Base-by-base conservation (phyloP, 2,797 vertebrate species). In the Loriculus beryllinus region DNA sequence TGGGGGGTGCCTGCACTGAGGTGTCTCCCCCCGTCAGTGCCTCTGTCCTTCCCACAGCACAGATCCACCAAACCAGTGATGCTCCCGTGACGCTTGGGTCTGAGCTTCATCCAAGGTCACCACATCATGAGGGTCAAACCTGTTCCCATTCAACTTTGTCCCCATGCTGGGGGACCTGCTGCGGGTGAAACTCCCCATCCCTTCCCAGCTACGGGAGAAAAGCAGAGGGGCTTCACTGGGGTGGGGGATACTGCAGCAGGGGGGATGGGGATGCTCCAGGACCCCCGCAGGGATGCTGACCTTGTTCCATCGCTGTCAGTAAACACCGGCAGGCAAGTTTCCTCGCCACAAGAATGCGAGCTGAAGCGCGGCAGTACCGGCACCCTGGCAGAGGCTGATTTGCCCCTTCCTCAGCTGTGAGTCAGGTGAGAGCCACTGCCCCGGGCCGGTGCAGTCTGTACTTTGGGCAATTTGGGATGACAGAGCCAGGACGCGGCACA, bases 401-500 rank as follows among this genome's bases (percentile, higher is more conserved):
- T 95, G 79, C 93, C 90, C 87, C 82, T 95, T 91, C 79, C 43
- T 95, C 67, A 0, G 0, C 14, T 0, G 1, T 95, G 94, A 95
- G 82, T 96, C 95, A 96, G 85, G 64, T 4, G 0, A 45, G 0
- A 0, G 69, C 39, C 2, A 69, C 86, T 63, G 95, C 94, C 95
- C 87, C 47, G 4, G 95, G 94, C 89, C 4, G 0, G 82, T 47
- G 7, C 39, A 95, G 94, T 60, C 93, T 95, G 92, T 93, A 95
- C 56, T 96, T 96, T 95, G 88, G 56, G 31, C 64, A 92, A 92
- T 93, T 93, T 95, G 71, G 79, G 68, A 40, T 91, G 91, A 87
- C 25, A 7, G 69, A 52, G 64, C 59, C 68, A 72, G 85, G 87
- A 95, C 76, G 56, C 51, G 0, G 28, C 0, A 1, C 2, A 64